Evolutionary conservation across 2,888 invertebrate species (phyloP).

Genomic region (Chymomyza fuscimana): DNA sequence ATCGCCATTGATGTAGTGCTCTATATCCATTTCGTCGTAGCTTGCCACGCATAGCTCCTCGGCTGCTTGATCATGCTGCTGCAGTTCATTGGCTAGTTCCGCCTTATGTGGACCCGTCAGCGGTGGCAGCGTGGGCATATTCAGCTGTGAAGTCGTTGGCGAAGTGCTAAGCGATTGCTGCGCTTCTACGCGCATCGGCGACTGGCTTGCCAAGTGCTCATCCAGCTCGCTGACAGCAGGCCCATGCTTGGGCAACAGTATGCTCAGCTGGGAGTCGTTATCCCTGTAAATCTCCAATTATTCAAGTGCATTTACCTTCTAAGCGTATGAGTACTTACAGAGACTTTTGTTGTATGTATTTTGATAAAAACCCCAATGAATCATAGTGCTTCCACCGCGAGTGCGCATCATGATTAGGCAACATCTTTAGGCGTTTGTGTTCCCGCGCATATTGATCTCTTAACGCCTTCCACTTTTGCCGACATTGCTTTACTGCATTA

Average conservation of each 20-base stretch:
- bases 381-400: conserved; percentile 78
- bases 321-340: conserved; percentile 52
- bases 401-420: conserved; percentile 56
- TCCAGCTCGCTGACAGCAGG: conserved; percentile 57
- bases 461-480: conserved; percentile 77
- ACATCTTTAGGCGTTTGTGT: conserved; percentile 74
- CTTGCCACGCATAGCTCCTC: conserved; percentile 57
- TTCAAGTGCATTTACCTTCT: background rate
- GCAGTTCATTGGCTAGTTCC: conserved; percentile 34
- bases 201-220: conserved; percentile 52
- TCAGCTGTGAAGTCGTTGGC: conserved; percentile 45
- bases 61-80: conserved; percentile 39
- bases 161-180: conserved; percentile 39
- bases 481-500: conserved; percentile 73
- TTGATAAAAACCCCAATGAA: conserved; percentile 72
- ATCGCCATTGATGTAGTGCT: conserved; percentile 74
- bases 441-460: conserved; percentile 78
- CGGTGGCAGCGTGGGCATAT: conserved; percentile 59
- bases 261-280: conserved; percentile 53
- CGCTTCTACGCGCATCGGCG: conserved; percentile 34
- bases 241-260: conserved; percentile 66
- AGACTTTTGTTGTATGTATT: conserved; percentile 74
- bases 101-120: conserved; percentile 60
- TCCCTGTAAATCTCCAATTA: conserved; percentile 46
- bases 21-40: conserved; percentile 76